Evolutionary conservation across 1,140 invertebrate genomes (phyloP).

Genomic region (Euura lappo): DNA sequence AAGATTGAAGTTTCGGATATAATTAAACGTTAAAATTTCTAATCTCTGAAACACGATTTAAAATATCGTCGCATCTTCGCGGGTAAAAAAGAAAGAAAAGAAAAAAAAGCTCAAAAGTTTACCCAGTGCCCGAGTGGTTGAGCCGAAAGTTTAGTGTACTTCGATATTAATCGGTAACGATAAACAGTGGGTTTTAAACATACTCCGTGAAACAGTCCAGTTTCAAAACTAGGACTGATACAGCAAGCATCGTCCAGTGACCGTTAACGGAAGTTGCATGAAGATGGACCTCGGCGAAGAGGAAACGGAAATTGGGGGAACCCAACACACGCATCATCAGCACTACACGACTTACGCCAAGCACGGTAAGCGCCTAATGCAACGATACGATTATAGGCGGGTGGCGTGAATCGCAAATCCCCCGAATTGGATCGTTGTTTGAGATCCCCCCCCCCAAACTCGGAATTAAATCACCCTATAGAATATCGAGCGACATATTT

Average conservation of each 20-base stretch:
- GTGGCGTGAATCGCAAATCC: too few species aligned
- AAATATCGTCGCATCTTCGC: background rate
- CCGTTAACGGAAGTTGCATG: slow-evolving; percentile 23
- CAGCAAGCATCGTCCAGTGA: background rate
- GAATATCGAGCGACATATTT: too few species aligned
- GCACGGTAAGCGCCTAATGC: slow-evolving; percentile 32
- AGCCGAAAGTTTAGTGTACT: background rate
- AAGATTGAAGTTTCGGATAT: too few species aligned
- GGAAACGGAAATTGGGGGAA: slow-evolving; percentile 31
- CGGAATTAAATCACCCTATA: too few species aligned
- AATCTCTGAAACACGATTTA: background rate
- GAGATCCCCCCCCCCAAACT: too few species aligned
- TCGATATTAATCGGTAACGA: background rate
- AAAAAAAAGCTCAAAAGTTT: background rate
- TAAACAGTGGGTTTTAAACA: background rate
- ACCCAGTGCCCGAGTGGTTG: background rate
- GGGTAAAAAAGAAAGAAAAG: background rate
- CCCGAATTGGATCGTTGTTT: too few species aligned
- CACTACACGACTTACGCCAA: slow-evolving; percentile 39
- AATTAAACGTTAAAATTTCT: background rate
- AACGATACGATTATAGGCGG: too few species aligned
- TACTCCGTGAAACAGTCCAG: background rate
- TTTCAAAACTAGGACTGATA: background rate
- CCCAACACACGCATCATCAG: slow-evolving; percentile 35
- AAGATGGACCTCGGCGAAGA: slow-evolving; percentile 44